A percentile compares a stretch with the other conserved stretches of the same genome.
phyloP scores from a whole-genome alignment of 1,140 invertebrate species.

The Bicyclus anynana region DNA sequence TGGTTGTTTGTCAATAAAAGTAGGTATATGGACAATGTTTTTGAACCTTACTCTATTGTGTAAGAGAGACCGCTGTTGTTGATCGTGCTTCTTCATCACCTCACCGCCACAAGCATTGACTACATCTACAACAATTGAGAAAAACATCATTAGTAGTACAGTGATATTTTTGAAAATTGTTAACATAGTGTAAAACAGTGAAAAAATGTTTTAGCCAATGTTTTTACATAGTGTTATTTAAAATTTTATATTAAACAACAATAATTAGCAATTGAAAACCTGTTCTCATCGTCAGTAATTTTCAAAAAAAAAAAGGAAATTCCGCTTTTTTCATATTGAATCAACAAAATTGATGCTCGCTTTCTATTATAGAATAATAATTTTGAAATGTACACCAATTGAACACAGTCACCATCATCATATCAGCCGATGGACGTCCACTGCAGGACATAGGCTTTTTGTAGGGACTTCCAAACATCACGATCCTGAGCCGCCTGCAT shows the following conservation, averaged over 20 bases:
- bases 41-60: constrained; percentile 74
- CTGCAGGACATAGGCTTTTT: too few species aligned
- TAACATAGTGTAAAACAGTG: neutral
- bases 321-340: too few species aligned
- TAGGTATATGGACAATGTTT: constrained; percentile 16
- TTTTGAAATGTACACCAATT: too few species aligned
- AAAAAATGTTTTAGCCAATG: neutral
- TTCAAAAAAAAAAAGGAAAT: too few species aligned
- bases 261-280: too few species aligned
- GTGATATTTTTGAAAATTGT: constrained; percentile 12
- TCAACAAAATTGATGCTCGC: too few species aligned
- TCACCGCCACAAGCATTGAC: constrained; percentile 88
- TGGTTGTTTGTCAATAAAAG: neutral
- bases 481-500: too few species aligned
- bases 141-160: constrained; percentile 58
- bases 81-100: constrained; percentile 77
- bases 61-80: constrained; percentile 77
- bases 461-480: too few species aligned
- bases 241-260: neutral
- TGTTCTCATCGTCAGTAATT: too few species aligned
- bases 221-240: neutral
- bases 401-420: too few species aligned
- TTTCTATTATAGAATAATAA: too few species aligned
- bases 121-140: constrained; percentile 85
- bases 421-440: too few species aligned